Evolutionary conservation across 2,888 invertebrate genomes (phyloP), one percentile per base, ranked within the genome.

Genomic region (Eupithecia insigniata): DNA sequence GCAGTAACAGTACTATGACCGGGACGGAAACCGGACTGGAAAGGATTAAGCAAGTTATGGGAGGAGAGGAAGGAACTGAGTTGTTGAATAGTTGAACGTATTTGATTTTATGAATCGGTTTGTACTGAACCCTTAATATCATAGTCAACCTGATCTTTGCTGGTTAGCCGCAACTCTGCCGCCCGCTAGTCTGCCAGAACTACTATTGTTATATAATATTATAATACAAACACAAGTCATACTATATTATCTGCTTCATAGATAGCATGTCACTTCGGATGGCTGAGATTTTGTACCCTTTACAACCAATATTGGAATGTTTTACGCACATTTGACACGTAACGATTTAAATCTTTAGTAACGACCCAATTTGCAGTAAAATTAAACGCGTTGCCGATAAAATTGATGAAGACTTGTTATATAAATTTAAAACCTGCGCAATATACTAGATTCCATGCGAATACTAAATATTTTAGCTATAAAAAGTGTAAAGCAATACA

Each of bases 101-200:
- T 39, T 39, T 16, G 16, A 39, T 39, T 22, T 51, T 1, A 51
- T 28, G 16, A 58, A 28, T 28, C 26, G 12, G 28, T 22, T 51
- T 60, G 18, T 30, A 62, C 10, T 30, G 72, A 70, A 70, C 61
- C 60, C 73, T 68, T 61, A 70, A n/a, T 58, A 58, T 61, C 36
- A 5, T 16, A 70, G 68, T 65, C 58, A 70, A 62, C 60, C 43
- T 60, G 70, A 74, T 72, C 71, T 72, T 68, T 72, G 46, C 67
- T 39, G 64, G 43, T 71, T 67, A 22, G 69, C 72, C 46, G 69
- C 67, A 66, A 70, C 67, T 62, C 64, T 61, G 61, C 58, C 71
- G 71, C 43, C 70, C 66, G 61, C 66, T 68, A 65, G 73, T 74
- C 76, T 77, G 73, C 58, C 72, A 65, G 66, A 73, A 34, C 68